These are phyloP conservation scores for Neosalanx taihuensis DNA, from an alignment of 2,797 vertebrate species.

Conservation along the genomic window DNA sequence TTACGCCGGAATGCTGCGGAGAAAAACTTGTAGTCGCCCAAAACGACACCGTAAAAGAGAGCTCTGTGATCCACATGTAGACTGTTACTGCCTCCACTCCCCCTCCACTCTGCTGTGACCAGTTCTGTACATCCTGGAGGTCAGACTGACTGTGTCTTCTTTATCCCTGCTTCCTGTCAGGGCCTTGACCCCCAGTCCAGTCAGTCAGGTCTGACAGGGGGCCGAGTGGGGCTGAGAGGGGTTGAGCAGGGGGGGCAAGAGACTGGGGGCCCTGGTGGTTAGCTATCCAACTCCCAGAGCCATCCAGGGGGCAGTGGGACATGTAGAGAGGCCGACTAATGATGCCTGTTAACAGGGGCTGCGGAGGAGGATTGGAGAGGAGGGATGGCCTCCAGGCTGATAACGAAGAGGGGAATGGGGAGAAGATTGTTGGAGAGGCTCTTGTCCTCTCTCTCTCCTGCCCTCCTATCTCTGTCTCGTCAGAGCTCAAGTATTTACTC, in stretches of 20 bases:
- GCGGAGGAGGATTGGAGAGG: slow-evolving; percentile 43
- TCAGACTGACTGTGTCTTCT: slow-evolving; percentile 31
- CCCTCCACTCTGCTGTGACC: slow-evolving; percentile 19
- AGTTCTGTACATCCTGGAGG: slow-evolving; percentile 15
- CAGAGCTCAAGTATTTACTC: slow-evolving; percentile 60
- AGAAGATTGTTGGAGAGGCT: slow-evolving; percentile 49
- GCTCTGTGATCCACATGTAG: slow-evolving; percentile 34
- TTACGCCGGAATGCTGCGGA: slow-evolving; percentile 44
- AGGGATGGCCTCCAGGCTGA: slow-evolving; percentile 55
- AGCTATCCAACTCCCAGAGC: slow-evolving; percentile 34
- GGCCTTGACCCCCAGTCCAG: slow-evolving; percentile 42
- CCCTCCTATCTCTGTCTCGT: slow-evolving; percentile 41
- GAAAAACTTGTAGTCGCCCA: slow-evolving; percentile 26
- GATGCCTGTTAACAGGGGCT: slow-evolving; percentile 50
- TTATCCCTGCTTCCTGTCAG: slow-evolving; percentile 25
- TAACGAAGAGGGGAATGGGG: slow-evolving; percentile 47
- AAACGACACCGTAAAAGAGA: slow-evolving; percentile 28
- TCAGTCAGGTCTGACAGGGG: background rate
- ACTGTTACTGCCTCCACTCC: background rate
- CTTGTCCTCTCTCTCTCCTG: slow-evolving; percentile 49
- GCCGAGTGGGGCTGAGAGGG: slow-evolving; percentile 21
- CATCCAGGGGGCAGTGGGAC: slow-evolving; percentile 34
- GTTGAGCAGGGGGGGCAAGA: slow-evolving; percentile 31
- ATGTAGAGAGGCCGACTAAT: slow-evolving; percentile 55
- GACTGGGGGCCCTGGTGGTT: slow-evolving; percentile 28